Evolutionary conservation across 2,888 invertebrate species (phyloP), one percentile per base, ranked within the genome.

Genomic region (Oligia fasciuncula): DNA sequence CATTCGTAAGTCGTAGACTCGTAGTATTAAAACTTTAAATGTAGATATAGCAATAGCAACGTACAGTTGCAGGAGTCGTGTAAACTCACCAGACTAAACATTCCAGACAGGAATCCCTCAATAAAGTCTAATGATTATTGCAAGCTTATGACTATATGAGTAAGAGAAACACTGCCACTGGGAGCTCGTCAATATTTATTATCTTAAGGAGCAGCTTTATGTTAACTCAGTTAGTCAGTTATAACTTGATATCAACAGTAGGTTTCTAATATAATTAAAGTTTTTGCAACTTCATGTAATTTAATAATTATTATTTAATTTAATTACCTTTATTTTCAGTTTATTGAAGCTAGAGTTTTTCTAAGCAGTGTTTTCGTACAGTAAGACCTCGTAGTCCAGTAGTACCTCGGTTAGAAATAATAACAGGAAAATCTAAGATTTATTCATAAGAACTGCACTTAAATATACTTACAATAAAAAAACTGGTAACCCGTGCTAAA

Each of bases 101-200:
- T 49, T 40, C 54, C 68, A 75, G 75, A 80, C 85, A 75, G 60
- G 60, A 75, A 66, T 80, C 51, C 51, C 75, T 54, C 68, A 72
- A 80, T 83, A 80, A 85, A 80, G 35, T 80, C 13, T 69, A 57
- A 84, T 69, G 85, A 69, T 80, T 75, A 83, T 84, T 73, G 81
- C 65, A 35, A 69, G 65, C 72, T 69, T 75, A 80, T 72, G 73
- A 51, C 49, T 79, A 8, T 6, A 65, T 49, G 83, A 70, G 51
- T 49, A 71, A 80, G 51, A 54, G 54, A 49, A 68, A 63, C 51
- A 66, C n/a, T 51, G n/a, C 49, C 40, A 46, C 46, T 57, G 68
- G 11, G 2, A 46, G 35, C n/a, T 73, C 54, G 6, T 49, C 51
- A 70, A 29, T 67, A 54, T 77, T 66, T 40, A 82, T 57, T 40